These are phyloP conservation scores for Hypanus sabinus DNA, from an alignment of 2,113 vertebrate species.

Conservation along the genomic window DNA sequence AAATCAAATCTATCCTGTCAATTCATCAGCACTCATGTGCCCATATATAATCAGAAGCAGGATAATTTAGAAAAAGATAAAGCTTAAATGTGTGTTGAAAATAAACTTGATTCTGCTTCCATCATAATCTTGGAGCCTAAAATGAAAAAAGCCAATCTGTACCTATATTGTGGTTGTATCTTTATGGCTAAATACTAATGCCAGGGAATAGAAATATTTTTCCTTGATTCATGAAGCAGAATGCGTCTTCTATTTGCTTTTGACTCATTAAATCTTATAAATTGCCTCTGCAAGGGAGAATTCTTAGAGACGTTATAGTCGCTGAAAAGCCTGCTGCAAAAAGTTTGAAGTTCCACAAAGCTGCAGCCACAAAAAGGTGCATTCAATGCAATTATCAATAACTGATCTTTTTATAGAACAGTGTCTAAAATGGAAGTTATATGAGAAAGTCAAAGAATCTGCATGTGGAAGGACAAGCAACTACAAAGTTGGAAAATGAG, in stretches of 20 bases:
- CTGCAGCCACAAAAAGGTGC: background rate
- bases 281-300: background rate
- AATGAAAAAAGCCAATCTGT: background rate
- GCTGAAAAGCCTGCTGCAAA: background rate
- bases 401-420: background rate
- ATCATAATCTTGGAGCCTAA: background rate
- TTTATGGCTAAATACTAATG: background rate
- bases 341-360: background rate
- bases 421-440: background rate
- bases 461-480: background rate
- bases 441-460: background rate
- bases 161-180: background rate
- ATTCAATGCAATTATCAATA: background rate
- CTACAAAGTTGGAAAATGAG: background rate
- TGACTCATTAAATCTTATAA: background rate
- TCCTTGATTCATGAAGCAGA: background rate
- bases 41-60: background rate
- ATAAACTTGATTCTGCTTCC: background rate
- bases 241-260: background rate
- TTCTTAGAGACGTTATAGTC: background rate
- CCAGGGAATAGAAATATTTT: background rate
- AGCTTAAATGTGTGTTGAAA: background rate
- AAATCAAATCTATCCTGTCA: background rate
- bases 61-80: background rate
- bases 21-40: background rate